Base-by-base conservation (phyloP, 2,113 vertebrate species). In the Phyllopteryx taeniolatus region DNA sequence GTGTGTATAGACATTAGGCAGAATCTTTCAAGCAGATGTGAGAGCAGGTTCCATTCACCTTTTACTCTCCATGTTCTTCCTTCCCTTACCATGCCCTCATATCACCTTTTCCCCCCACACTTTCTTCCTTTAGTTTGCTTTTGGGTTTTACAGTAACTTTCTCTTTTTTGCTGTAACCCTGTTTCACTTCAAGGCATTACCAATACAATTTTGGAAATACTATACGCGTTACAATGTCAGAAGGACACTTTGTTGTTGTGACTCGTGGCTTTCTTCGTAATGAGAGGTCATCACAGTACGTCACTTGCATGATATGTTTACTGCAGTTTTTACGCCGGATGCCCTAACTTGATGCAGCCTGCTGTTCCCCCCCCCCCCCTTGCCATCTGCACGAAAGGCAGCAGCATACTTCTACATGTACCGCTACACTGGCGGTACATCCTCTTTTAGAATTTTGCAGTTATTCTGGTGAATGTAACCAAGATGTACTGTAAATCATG, bases 1-100 rank as follows among this genome's bases (percentile, higher is more conserved):
- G 19, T 71, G 64, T 83, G 39, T 76, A 67, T 70, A 81, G 4
- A 83, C 79, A 71, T 35, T 73, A 54, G 68, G 73, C 72, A 76
- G 89, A 91, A 91, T 91, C 88, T 85, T 74, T 82, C 79, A 77
- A 84, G 75, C 91, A 91, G 88, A 90, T 89, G 91, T 87, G 76
- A 85, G 76, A 85, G 75, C 80, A 73, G 80, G 76, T 70, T 42
- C 75, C 84, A 70, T 77, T 17, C 73, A 69, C 71, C 68, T 83
- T 86, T 72, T 54, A 51, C 63, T 79, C 64, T 9, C 35, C 3
- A 53, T 8, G 19, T 51, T 79, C 75, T 86, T 83, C 79, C 81
- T 81, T 88, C 77, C 82, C 31, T 81, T 20, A 33, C 39, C 64
- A 20, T 86, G 83, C 82, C 73, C 75, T 67, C 75, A 64, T 78